These are phyloP conservation scores for Melanotaenia pygmaea DNA, from an alignment of 2,797 vertebrate genomes.

Conservation along the genomic window DNA sequence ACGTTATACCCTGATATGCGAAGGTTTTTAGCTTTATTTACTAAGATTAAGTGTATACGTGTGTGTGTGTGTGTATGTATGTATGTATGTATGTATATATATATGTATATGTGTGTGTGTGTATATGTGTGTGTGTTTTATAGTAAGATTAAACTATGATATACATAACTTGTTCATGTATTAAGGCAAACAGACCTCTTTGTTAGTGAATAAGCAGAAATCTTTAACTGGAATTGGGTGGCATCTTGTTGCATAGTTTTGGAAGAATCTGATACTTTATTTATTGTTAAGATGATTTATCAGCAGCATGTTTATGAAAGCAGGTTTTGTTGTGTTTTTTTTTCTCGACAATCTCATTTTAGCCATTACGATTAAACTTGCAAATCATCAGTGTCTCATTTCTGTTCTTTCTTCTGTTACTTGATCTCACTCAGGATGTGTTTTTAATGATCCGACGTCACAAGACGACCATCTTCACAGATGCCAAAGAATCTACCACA, in stretches of 20 bases:
- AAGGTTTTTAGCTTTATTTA: neutral
- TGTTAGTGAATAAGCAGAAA: neutral
- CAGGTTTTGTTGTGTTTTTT: neutral
- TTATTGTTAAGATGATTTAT: neutral
- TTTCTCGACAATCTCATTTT: neutral
- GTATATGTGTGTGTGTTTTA: no score
- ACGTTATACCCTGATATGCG: neutral
- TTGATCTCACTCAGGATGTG: slow-evolving; percentile 75
- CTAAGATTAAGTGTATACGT: neutral
- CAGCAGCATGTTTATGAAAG: neutral
- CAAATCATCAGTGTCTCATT: neutral
- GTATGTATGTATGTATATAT: no score
- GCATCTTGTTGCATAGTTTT: neutral
- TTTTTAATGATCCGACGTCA: slow-evolving; percentile 86
- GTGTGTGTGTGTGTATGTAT: no score
- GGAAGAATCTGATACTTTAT: neutral
- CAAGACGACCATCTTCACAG: slow-evolving; percentile 91
- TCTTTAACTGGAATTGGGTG: neutral
- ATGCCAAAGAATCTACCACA: slow-evolving; percentile 93
- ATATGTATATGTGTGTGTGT: no score
- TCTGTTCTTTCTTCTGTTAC: neutral
- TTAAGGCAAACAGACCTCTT: neutral
- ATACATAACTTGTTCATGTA: neutral
- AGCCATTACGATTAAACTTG: neutral
- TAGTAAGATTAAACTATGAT: no score